phyloP scores from a whole-genome alignment of 2,888 invertebrate genomes.

The Eupeodes latifasciatus region DNA sequence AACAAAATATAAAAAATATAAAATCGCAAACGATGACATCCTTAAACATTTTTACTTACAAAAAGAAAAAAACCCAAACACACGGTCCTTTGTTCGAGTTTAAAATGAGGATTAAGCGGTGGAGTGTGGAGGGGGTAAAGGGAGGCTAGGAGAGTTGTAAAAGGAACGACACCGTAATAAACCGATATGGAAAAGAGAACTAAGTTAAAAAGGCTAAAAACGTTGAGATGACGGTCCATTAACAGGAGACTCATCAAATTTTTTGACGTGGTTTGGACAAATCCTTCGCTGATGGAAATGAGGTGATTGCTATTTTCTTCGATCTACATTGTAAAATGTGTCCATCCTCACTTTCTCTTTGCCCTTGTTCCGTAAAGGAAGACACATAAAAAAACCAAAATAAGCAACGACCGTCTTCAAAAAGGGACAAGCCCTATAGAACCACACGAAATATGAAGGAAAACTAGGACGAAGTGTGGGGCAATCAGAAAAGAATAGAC shows the following conservation, averaged over 20 bases:
- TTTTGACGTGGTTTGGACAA: conserved; percentile 74
- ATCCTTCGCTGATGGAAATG: conserved; percentile 72
- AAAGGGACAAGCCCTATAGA: not conserved
- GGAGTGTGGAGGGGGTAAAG: not conserved
- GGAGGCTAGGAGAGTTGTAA: not conserved
- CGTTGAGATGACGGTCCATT: conserved; percentile 67
- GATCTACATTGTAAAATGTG: conserved; percentile 49
- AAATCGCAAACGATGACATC: conserved; percentile 69
- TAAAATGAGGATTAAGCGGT: not conserved
- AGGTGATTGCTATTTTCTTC: conserved; percentile 68
- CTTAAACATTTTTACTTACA: conserved; percentile 48
- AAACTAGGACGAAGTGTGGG: not conserved
- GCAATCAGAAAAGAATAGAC: not conserved
- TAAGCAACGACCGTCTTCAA: conserved; percentile 18
- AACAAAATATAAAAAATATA: conserved; percentile 2
- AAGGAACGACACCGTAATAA: conserved; percentile 11
- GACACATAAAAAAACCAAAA: not conserved
- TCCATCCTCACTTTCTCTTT: not conserved
- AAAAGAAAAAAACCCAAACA: not conserved
- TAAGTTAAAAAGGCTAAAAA: conserved; percentile 48
- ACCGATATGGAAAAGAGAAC: not conserved
- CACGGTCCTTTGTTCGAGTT: conserved; percentile 3
- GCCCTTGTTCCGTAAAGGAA: not conserved
- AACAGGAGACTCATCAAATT: conserved; percentile 75
- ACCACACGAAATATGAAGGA: not conserved